Conservation (phyloP, 2,113 vertebrate genomes). For the Dromas ardeola region DNA sequence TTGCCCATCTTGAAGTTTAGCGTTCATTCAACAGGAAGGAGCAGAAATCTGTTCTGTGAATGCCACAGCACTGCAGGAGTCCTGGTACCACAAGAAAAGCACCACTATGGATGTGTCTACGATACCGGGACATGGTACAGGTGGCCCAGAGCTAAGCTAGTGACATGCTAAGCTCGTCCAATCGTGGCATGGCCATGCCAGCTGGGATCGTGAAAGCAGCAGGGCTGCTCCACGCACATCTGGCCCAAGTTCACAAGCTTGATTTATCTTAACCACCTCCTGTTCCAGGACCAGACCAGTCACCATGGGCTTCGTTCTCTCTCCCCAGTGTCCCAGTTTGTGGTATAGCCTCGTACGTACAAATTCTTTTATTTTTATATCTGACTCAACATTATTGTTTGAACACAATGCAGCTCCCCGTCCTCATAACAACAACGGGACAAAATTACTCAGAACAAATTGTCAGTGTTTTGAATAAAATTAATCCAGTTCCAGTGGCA, state of each 20-base stretch:
- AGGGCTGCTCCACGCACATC: background rate
- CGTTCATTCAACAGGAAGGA: background rate
- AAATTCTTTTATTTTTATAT: background rate
- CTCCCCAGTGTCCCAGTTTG: background rate
- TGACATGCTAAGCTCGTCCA: background rate
- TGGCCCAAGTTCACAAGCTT: background rate
- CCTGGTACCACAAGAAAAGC: background rate
- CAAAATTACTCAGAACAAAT: background rate
- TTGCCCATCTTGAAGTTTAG: background rate
- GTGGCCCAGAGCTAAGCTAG: background rate
- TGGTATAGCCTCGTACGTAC: rapidly evolving
- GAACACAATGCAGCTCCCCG: background rate
- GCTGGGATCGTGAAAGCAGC: background rate
- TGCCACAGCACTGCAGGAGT: background rate
- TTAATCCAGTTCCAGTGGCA: background rate
- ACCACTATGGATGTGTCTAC: background rate
- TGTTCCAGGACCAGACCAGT: background rate
- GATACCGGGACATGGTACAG: rapidly evolving
- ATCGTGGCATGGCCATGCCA: background rate
- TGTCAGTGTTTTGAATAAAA: background rate
- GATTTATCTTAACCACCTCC: background rate
- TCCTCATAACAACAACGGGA: background rate
- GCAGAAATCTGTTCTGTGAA: background rate
- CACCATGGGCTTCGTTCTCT: background rate
- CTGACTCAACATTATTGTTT: background rate